phyloP scores from a whole-genome alignment of 2,888 invertebrate genomes.

The Dryomyza anilis region DNA sequence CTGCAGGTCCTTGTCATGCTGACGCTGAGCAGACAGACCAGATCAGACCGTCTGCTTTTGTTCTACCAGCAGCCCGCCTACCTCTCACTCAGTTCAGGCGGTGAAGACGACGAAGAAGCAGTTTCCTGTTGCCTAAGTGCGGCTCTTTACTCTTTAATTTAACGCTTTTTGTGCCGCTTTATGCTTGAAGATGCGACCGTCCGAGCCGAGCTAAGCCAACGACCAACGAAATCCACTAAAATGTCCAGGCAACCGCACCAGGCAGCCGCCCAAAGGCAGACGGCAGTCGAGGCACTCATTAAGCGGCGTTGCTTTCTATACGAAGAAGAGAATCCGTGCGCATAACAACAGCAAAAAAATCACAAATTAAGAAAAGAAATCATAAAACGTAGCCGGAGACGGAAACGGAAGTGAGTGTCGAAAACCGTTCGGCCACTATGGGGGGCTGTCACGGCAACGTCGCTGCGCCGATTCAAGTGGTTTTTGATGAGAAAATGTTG shows the following conservation, averaged over 20 bases:
- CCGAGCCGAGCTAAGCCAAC: background rate
- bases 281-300: too few species aligned
- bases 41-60: too few species aligned
- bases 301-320: too few species aligned
- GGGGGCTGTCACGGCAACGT: background rate
- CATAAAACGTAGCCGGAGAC: background rate
- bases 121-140: slow-evolving; percentile 30
- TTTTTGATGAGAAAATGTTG: slow-evolving; percentile 59
- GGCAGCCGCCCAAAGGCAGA: background rate
- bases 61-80: too few species aligned
- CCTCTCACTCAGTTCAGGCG: background rate
- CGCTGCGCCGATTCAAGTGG: slow-evolving; percentile 48
- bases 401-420: slow-evolving; percentile 28
- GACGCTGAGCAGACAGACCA: too few species aligned
- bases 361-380: background rate
- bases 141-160: slow-evolving; percentile 58
- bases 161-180: slow-evolving; percentile 52
- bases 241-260: background rate
- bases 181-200: slow-evolving; percentile 24
- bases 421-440: slow-evolving; percentile 20
- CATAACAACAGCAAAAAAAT: background rate
- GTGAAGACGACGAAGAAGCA: too few species aligned
- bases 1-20: slow-evolving; percentile 16
- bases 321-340: background rate
- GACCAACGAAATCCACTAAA: background rate